Base-by-base conservation (phyloP, 2,888 invertebrate species). In the Stenodema calcarata region DNA sequence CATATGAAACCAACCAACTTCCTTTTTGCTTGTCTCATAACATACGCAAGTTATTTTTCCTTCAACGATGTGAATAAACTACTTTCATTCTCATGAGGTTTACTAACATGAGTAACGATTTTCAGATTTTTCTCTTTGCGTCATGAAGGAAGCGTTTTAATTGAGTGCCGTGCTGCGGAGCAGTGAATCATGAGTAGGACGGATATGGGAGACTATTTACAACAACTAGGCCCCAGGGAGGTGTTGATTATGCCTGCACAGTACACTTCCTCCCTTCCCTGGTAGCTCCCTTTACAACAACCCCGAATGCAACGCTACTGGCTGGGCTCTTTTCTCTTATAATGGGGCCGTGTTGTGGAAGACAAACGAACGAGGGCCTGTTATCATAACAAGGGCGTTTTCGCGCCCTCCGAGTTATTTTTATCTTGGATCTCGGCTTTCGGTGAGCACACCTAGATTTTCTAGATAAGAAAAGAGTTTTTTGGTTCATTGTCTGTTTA, bases 221-320 rank as follows among this genome's bases (percentile, higher is more conserved):
- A 54, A 54, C 80, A 80, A 80, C 80, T 50, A 50, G 54, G 80
- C 80, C 80, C 80, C 28, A 30, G 80, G 80, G 80, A 80, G 80
- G 80, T 54, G 28, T 80, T 78, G 27, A 54, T 54, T 54, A 54
- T 80, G 27, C 44, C 78, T 44, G 78, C 41, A 44, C 44, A 27
- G 78, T 23, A 23, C 62, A 23, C 18, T 35, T 35, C 35, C 23
- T 23, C 62, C 62, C 23, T 23, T 7, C 62, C 23, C 62, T 62
- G 18, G 62, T 9, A 4, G 27, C 23, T 9, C 23, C 62, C 62
- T 7, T 62, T 11, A 62, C n/a, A 62, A 23, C 62, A 62, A 23
- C 62, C 62, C 27, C 62, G 23, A 23, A 62, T 62, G 62, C 62
- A 62, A 62, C 62, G 23, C 23, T 27, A 11, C 62, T 14, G 47